phyloP scores from a whole-genome alignment of 2,113 vertebrate species.

The Petroica traversi region DNA sequence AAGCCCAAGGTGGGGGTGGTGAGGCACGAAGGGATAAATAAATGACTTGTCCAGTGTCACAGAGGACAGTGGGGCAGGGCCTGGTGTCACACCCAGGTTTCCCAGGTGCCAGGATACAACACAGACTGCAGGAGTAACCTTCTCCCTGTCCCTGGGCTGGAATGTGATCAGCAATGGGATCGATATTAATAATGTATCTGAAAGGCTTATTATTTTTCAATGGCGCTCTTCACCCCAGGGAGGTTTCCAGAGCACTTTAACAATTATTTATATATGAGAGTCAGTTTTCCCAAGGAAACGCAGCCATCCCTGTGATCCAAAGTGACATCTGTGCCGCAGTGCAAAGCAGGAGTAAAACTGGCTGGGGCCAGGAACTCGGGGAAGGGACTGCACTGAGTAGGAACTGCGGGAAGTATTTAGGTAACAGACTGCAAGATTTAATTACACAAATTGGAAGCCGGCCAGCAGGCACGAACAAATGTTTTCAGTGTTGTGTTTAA shows the following conservation, averaged over 20 bases:
- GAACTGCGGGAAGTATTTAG: slow-evolving; percentile 9
- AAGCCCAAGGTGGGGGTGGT: neutral
- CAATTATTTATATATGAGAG: slow-evolving; percentile 57
- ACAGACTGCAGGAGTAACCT: neutral
- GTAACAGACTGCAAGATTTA: slow-evolving; percentile 63
- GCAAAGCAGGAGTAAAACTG: neutral
- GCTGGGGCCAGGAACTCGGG: neutral
- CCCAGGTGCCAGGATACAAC: neutral
- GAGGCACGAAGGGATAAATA: neutral
- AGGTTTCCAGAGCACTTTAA: slow-evolving; percentile 34
- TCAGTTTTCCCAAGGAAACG: slow-evolving; percentile 19
- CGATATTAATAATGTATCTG: slow-evolving; percentile 23
- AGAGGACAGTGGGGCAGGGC: neutral
- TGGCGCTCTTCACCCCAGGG: neutral
- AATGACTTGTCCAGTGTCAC: neutral
- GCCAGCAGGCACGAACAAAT: slow-evolving; percentile 56
- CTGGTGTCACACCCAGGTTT: neutral
- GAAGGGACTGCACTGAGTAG: neutral
- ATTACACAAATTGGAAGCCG: slow-evolving; percentile 34
- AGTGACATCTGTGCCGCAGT: slow-evolving; percentile 9
- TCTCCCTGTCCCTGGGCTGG: neutral
- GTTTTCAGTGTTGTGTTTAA: slow-evolving; percentile 60
- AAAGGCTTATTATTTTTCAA: slow-evolving; percentile 44
- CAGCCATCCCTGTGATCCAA: slow-evolving; percentile 50
- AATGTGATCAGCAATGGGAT: neutral